These are phyloP conservation scores for Lasiurus cinereus DNA, from an alignment of 2,113 vertebrate genomes.

Conservation along the genomic window DNA sequence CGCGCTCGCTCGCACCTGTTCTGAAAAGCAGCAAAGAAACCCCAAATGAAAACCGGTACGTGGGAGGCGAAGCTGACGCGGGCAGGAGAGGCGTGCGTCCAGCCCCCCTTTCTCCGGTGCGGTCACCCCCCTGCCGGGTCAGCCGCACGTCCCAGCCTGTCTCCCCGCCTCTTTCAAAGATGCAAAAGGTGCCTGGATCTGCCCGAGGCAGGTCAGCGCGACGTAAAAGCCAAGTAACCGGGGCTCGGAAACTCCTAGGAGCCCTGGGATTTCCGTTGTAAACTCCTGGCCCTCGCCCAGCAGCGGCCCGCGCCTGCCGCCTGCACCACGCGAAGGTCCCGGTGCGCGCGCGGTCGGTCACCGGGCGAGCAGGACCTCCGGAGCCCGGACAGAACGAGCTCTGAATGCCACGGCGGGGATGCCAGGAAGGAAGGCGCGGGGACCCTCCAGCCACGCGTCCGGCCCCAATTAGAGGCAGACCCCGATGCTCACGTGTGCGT, in stretches of 20 bases:
- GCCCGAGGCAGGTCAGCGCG: rapidly evolving
- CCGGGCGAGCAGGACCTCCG: not conserved
- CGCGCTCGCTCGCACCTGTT: not conserved
- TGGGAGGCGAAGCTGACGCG: not conserved
- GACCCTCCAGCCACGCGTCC: not conserved
- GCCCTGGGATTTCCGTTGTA: not conserved
- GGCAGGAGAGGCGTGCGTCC: rapidly evolving
- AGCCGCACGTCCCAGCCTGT: not conserved
- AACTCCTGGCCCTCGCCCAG: not conserved
- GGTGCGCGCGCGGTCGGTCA: rapidly evolving
- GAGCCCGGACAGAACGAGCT: rapidly evolving
- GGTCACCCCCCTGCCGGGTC: not conserved
- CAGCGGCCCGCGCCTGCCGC: no score
- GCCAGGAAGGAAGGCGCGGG: no score
- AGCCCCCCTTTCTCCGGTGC: not conserved
- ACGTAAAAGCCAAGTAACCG: not conserved
- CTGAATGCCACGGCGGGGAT: rapidly evolving
- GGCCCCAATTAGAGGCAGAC: not conserved
- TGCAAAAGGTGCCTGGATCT: not conserved
- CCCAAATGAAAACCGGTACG: not conserved
- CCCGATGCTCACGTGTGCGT: not conserved
- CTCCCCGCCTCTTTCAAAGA: not conserved
- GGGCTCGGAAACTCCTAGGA: not conserved
- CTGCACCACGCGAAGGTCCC: rapidly evolving
- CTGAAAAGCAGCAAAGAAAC: not conserved